A percentile compares a stretch with the other conserved stretches of the same genome.
Conservation (phyloP, 2,113 vertebrate genomes). For the Otocyon megalotis region DNA sequence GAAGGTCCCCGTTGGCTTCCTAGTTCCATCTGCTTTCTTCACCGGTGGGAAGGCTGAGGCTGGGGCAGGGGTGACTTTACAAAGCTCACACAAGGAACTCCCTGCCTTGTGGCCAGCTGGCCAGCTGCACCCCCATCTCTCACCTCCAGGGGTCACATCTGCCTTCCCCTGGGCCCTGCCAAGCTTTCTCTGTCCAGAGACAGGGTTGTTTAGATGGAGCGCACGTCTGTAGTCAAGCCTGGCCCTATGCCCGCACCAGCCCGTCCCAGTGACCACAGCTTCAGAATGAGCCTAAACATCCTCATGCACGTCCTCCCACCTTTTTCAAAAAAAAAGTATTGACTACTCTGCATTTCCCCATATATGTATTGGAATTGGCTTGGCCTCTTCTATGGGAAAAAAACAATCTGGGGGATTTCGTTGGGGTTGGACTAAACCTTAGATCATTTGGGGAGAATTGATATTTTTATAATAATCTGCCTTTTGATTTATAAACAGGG, state of each 20-base stretch:
- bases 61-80: neutral
- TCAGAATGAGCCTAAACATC: neutral
- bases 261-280: neutral
- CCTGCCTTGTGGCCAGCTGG: neutral
- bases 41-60: neutral
- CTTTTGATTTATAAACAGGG: neutral
- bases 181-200: neutral
- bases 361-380: neutral
- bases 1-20: neutral
- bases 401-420: neutral
- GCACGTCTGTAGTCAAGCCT: fast-evolving
- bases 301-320: neutral
- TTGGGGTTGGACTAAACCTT: neutral
- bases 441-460: neutral
- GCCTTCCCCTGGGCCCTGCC: neutral
- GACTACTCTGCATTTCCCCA: neutral
- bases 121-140: too few species aligned
- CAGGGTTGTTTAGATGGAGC: fast-evolving
- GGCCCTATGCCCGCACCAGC: neutral
- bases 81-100: neutral
- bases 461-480: neutral
- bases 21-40: neutral
- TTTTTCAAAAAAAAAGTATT: neutral
- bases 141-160: neutral
- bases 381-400: neutral